Conservation (phyloP, 1,140 invertebrate species). For the Drosophila prosaltans region DNA sequence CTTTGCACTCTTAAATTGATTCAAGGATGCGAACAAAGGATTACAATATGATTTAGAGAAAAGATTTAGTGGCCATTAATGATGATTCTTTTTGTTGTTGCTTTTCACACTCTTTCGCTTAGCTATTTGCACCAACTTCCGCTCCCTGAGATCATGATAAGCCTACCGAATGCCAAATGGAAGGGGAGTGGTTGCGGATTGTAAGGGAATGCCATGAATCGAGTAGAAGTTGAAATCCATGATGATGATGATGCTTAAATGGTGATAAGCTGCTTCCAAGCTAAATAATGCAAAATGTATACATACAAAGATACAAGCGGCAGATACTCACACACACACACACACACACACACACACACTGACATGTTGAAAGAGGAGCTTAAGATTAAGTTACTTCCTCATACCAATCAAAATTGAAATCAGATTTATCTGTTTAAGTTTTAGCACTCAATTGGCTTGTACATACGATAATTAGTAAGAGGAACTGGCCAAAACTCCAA, state of each 20-base stretch:
- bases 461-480: background rate
- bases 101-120: constrained; percentile 11
- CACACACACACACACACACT: background rate
- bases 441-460: background rate
- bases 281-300: background rate
- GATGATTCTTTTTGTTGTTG: constrained; percentile 8
- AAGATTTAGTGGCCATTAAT: constrained; percentile 20
- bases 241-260: constrained; percentile 6
- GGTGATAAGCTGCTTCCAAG: background rate
- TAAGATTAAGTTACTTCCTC: background rate
- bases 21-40: constrained; percentile 16
- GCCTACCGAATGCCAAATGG: background rate
- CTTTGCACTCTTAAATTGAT: background rate
- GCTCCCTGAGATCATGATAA: constrained; percentile 11
- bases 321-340: background rate
- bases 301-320: too few relatives aligned
- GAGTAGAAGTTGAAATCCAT: background rate
- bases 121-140: constrained; percentile 7
- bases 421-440: background rate
- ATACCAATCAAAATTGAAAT: background rate
- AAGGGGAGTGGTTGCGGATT: too few relatives aligned
- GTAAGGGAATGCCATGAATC: background rate
- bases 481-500: too few relatives aligned
- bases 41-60: constrained; percentile 8
- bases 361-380: background rate